Evolutionary conservation across 1,140 invertebrate species (phyloP).

Genomic region (Maconellicoccus hirsutus): DNA sequence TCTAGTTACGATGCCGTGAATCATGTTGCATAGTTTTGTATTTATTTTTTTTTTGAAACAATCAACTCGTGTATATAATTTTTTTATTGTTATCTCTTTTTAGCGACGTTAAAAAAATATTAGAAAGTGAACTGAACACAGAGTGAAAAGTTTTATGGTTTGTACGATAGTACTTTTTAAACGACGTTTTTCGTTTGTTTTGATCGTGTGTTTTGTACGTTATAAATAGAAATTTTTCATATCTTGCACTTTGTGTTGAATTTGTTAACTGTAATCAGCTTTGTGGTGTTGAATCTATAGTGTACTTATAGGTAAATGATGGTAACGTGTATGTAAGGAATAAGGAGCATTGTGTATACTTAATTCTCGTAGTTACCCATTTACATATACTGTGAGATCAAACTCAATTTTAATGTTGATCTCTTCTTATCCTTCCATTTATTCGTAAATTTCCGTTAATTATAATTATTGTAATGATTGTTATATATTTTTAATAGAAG

Average conservation of each 20-base stretch:
- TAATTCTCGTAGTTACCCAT: not conserved
- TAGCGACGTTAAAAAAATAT: not conserved
- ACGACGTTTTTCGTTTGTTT: no score
- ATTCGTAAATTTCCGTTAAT: not conserved
- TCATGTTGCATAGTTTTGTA: not conserved
- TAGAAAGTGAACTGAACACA: no score
- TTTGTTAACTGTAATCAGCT: not conserved
- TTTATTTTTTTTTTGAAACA: not conserved
- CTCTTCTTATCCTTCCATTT: conserved; percentile 3
- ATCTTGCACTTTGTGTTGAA: not conserved
- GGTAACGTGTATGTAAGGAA: not conserved
- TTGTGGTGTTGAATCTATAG: not conserved
- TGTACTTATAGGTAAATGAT: not conserved
- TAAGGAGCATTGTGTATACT: not conserved
- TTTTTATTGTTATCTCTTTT: not conserved
- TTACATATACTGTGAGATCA: not conserved
- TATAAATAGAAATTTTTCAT: not conserved
- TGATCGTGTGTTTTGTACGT: no score
- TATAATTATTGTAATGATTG: not conserved
- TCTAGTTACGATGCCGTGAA: not conserved
- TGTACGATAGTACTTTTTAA: no score
- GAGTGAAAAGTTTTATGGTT: no score
- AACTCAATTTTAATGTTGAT: not conserved
- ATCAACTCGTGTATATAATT: not conserved
- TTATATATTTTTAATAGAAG: conserved; percentile 9